Evolutionary conservation across 2,888 invertebrate genomes (phyloP).

Genomic region (Tachystola acroxantha): DNA sequence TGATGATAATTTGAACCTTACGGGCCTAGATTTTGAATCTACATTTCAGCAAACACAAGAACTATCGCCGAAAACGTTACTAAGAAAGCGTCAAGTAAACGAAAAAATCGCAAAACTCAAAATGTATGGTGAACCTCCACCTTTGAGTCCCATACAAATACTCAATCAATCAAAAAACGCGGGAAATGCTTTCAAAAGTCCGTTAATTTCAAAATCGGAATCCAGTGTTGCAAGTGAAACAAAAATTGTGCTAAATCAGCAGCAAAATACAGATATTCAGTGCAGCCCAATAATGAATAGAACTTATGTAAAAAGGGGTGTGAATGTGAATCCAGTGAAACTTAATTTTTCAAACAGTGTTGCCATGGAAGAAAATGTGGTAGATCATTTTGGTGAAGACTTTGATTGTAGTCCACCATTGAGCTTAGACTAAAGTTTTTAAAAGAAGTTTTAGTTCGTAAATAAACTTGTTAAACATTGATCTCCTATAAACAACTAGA

Average conservation of each 20-base stretch:
- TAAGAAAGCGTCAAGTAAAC: slow-evolving; percentile 45
- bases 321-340: slow-evolving; percentile 46
- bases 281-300: slow-evolving; percentile 44
- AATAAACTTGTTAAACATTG: too few species aligned
- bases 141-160: slow-evolving; percentile 67
- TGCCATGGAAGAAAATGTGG: slow-evolving; percentile 18
- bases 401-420: slow-evolving; percentile 65
- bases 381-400: slow-evolving; percentile 58
- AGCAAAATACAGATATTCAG: slow-evolving; percentile 15
- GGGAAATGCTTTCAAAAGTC: slow-evolving; percentile 55
- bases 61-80: slow-evolving; percentile 38
- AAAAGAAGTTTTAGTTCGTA: too few species aligned
- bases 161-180: slow-evolving; percentile 52
- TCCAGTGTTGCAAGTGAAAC: slow-evolving; percentile 29
- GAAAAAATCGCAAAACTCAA: slow-evolving; percentile 70
- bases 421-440: slow-evolving; percentile 46
- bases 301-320: slow-evolving; percentile 33
- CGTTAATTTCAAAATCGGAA: slow-evolving; percentile 33
- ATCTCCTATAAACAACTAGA: too few species aligned
- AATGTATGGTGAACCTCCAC: slow-evolving; percentile 75
- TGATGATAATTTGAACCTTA: slow-evolving; percentile 48
- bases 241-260: slow-evolving; percentile 14
- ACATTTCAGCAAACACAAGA: slow-evolving; percentile 53
- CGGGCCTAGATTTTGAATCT: slow-evolving; percentile 65
- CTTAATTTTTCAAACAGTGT: slow-evolving; percentile 36